Conservation (phyloP, 2,797 vertebrate genomes). For the Odontamblyopus lacepedii region DNA sequence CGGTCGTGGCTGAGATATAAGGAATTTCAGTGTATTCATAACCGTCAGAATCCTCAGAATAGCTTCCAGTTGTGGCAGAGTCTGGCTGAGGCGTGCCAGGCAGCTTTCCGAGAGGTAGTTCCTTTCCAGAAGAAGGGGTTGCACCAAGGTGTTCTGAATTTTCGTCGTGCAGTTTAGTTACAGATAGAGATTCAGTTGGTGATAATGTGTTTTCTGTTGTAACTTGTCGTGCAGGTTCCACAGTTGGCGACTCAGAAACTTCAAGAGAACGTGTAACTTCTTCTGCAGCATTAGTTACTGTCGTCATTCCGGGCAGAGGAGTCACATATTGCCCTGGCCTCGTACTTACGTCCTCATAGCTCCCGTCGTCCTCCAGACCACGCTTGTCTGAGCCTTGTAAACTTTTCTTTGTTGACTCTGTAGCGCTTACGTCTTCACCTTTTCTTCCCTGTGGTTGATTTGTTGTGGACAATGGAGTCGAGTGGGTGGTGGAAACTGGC, state of each 20-base stretch:
- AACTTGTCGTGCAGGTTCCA: constrained; percentile 32
- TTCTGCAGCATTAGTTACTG: not conserved
- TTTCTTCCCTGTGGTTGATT: constrained; percentile 34
- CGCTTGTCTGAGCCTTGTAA: constrained; percentile 27
- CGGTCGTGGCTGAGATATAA: constrained; percentile 8
- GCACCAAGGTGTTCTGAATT: constrained; percentile 36
- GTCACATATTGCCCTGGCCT: constrained; percentile 20
- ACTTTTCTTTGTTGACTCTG: constrained; percentile 29
- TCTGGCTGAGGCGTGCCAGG: constrained; percentile 1
- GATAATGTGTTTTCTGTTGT: constrained; percentile 21
- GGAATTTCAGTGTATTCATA: constrained; percentile 59
- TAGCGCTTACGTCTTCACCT: constrained; percentile 20
- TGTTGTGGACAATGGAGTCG: constrained; percentile 31
- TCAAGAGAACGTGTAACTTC: constrained; percentile 19
- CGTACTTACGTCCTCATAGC: not conserved
- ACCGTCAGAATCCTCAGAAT: constrained; percentile 11
- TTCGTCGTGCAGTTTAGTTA: constrained; percentile 14
- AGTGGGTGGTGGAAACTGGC: constrained; percentile 60
- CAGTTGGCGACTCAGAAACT: constrained; percentile 12
- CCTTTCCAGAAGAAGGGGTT: constrained; percentile 54
- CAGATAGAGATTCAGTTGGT: constrained; percentile 13
- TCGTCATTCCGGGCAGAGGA: constrained; percentile 9
- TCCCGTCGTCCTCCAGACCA: constrained; percentile 7
- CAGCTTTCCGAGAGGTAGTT: constrained; percentile 50
- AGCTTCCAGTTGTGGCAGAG: constrained; percentile 22